Base-by-base conservation (phyloP, 1,140 invertebrate genomes). In the Probaryconus sp. region DNA sequence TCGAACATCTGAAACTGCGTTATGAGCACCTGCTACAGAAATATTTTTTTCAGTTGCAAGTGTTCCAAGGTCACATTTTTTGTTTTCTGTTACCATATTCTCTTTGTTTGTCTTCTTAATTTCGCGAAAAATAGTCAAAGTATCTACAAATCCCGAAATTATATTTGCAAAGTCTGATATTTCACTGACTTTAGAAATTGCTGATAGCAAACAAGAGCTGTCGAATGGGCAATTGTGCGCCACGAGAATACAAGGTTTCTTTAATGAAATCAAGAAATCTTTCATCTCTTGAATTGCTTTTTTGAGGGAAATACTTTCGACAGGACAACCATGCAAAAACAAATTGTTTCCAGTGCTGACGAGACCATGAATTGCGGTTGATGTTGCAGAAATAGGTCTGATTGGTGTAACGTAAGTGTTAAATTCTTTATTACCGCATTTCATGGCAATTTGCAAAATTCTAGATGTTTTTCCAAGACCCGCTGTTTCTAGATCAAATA, bases 201-300 rank as follows among this genome's bases (percentile, higher is more conserved):
- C 60, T 64, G 6, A 51, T 10, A 72, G 38, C 3, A 65, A 33
- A 33, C 42, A 35, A 24, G 43, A 35, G 17, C 43, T 61, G 43
- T 74, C 71, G 21, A 75, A 75, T 17, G 26, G 50, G 31, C 71
- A 75, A 31, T 67, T 74, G 35, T 68, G 56, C 21, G 71, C 64
- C 1, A 64, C 38, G 17, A 68, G 43, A 33, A 75, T 5, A 45
- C 64, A 75, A 11, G 48, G 56, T 31, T 75, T 75, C 6, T 21
- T 35, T 13, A 51, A 48, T 11, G 35, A 48, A 18, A 10, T 13
- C 9, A 75, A 35, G 43, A 69, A 75, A 13, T 50, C 3, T 16
- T 30, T 18, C 10, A 69, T 47, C 43, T 58, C 38, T 6, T 42
- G n/a, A 16, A 69, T 16, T 3, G 45, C 56, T 28, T 20, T 7